Evolutionary conservation across 2,888 invertebrate species (phyloP), one percentile per base, ranked within the genome.

Genomic region (Horisme vitalbata): DNA sequence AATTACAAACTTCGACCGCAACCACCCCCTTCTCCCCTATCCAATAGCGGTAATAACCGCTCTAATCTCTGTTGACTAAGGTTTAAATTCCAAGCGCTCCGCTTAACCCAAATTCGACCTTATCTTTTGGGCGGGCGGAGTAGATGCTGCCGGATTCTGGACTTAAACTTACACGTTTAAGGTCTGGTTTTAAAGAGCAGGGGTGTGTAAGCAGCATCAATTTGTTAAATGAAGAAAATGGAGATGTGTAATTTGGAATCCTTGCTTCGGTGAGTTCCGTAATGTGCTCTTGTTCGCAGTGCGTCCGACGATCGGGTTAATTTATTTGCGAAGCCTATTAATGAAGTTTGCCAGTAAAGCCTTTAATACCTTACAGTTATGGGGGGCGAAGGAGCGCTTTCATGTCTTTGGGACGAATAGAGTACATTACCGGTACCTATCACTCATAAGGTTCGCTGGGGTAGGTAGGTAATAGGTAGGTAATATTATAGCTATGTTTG

Each of bases 141-240:
- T 13, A 65, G 59, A 60, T 54, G 63, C 50, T 50, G 59, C 43
- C 30, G 43, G 61, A 82, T 72, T 77, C 74, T 69, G 56, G 61
- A 69, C 82, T 81, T 70, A 74, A 63, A 28, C 0, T 6, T 46
- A 32, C 36, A 20, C 21, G 1, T 24, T 52, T 71, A 79, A 62
- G 71, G 69, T 68, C 51, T 63, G 52, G 76, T 77, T 37, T 57
- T 38, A 50, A 54, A 21, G 18, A 44, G 23, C 33, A 33, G 21
- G 37, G 37, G 30, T 38, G 35, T 66, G 50, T 55, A 73, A 65
- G 71, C 61, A 49, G 73, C 77, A 85, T 87, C 88, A 88, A 87
- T 88, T 88, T 86, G 88, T 83, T 85, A 88, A 86, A 86, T 86
- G 85, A 86, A 88, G 88, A 83, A 85, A 84, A 82, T 79, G 77